Conservation (phyloP, 2,888 invertebrate species). For the Erebia epiphron region DNA sequence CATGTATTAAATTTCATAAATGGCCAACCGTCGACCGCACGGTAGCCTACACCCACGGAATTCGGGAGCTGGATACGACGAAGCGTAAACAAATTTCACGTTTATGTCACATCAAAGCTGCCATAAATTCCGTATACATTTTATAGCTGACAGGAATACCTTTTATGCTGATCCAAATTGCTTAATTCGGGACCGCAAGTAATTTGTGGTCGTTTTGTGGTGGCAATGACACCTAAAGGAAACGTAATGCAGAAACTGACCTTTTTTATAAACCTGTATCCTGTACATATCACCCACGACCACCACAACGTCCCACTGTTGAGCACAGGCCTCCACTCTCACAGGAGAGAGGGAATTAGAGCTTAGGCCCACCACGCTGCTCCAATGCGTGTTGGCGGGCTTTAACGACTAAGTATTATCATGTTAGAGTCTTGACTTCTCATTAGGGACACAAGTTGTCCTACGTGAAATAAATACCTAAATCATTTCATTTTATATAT, state of each 20-base stretch:
- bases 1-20: slow-evolving; percentile 29
- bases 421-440: no score
- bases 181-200: slow-evolving; percentile 12
- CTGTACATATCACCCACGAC: no score
- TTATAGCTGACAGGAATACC: slow-evolving; percentile 20
- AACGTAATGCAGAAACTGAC: not conserved
- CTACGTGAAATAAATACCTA: no score
- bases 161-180: slow-evolving; percentile 20
- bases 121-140: slow-evolving; percentile 24
- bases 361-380: no score
- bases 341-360: no score
- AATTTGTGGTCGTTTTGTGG: slow-evolving; percentile 16
- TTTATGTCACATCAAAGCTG: slow-evolving; percentile 25
- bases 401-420: no score
- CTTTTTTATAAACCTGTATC: not conserved
- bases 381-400: no score
- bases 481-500: no score
- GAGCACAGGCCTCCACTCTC: no score
- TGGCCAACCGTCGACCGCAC: slow-evolving; percentile 22
- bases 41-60: slow-evolving; percentile 40
- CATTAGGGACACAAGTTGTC: no score
- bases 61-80: slow-evolving; percentile 42
- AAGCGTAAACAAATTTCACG: slow-evolving; percentile 26
- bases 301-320: no score
- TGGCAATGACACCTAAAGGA: slow-evolving; percentile 5